Evolutionary conservation across 2,113 vertebrate species (phyloP), one percentile per base, ranked within the genome.

Genomic region (Hipposideros armiger): DNA sequence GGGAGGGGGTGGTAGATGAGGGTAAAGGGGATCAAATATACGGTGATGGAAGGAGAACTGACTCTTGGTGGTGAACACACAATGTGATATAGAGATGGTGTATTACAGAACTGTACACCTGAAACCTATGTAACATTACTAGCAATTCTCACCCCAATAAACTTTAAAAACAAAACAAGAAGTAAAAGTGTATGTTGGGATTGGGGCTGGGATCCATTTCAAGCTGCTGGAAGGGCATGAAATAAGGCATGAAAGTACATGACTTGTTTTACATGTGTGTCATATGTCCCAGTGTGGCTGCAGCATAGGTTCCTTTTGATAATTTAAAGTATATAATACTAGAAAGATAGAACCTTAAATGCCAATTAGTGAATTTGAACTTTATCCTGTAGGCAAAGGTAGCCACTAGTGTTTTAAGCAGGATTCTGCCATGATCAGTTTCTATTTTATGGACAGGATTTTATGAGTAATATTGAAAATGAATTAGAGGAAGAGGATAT

Each of bases 281-380:
- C 62, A 24, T 87, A 19, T 50, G 36, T 40, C 76, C 17, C 10
- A 87, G 1, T 77, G 67, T 74, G 52, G 32, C 77, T 76, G 40
- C 14, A 76, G 24, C 50, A 50, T 69, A 40, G 72, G 13, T 94
- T 82, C 24, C 74, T 16, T 64, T 54, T 14, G 26, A 73, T 32
- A 91, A 64, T 24, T 78, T 84, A 66, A 80, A 84, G 15, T 64
- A 40, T 42, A 4, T 42, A 70, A 67, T 85, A 64, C 45, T 72
- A 82, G 77, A 93, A 91, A 87, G 50, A 88, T 76, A 64, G 84
- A 90, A 45, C 14, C 7, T 85, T 78, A 32, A 42, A 81, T 85
- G 7, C 52, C 45, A 76, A 2, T 87, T 85, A 95, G 66, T 90
- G 45, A 87, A 62, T 87, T 81, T 96, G 11, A 16, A 89, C 26